These are phyloP conservation scores for Drosophila algonquin DNA, from an alignment of 2,888 invertebrate genomes.

Conservation along the genomic window DNA sequence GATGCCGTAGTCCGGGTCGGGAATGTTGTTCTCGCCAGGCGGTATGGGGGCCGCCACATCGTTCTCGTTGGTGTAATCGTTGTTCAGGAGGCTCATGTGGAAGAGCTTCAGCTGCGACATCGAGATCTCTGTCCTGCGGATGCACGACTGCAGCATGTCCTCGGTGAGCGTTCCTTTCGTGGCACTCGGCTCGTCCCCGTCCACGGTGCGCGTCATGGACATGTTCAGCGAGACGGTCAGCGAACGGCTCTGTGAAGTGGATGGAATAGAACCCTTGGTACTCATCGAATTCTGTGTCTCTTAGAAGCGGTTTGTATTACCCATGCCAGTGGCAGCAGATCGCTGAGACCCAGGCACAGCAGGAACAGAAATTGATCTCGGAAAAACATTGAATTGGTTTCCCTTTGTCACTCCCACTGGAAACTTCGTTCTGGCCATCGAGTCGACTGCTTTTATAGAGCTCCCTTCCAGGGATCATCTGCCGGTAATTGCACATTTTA, in stretches of 20 bases:
- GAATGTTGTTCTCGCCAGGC: constrained; percentile 42
- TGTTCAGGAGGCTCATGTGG: constrained; percentile 60
- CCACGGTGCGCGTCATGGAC: constrained; percentile 65
- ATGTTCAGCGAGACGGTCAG: constrained; percentile 71
- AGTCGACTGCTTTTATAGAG: constrained; percentile 25
- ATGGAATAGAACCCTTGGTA: not conserved
- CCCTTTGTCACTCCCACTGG: not conserved
- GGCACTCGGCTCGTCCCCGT: constrained; percentile 47
- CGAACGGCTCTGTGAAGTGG: constrained; percentile 54
- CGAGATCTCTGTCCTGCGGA: constrained; percentile 76
- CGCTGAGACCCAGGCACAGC: constrained; percentile 44
- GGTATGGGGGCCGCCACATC: constrained; percentile 21
- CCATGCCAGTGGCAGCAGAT: constrained; percentile 51
- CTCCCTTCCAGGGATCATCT: not conserved
- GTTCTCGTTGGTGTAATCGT: constrained; percentile 47
- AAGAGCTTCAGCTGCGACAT: constrained; percentile 77
- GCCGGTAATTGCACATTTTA: constrained; percentile 23
- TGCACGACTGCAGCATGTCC: constrained; percentile 70
- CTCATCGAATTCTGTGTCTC: not conserved
- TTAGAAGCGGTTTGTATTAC: constrained; percentile 36
- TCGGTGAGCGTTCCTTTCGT: constrained; percentile 43
- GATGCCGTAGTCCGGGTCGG: constrained; percentile 43
- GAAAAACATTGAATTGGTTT: constrained; percentile 36
- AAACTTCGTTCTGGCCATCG: not conserved
- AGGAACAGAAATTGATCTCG: constrained; percentile 24